These are phyloP conservation scores for Melanaphis sacchari DNA, from an alignment of 1,140 invertebrate genomes.

Conservation along the genomic window DNA sequence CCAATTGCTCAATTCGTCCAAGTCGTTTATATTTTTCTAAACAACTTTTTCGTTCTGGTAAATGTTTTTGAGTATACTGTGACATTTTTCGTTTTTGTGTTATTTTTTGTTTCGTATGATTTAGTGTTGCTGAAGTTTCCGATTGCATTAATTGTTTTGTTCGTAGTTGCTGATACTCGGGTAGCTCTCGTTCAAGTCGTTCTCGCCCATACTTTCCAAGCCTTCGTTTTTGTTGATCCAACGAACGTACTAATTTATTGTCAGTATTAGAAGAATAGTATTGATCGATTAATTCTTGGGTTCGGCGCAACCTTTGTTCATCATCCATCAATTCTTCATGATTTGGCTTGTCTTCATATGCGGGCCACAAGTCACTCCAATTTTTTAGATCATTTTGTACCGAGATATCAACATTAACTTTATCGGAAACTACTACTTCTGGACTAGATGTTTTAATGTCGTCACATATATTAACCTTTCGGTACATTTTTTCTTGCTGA, in stretches of 20 bases:
- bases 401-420: neutral
- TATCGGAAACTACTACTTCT: neutral
- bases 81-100: neutral
- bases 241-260: neutral
- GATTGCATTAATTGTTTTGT: neutral
- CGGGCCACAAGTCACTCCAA: neutral
- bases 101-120: neutral
- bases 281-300: neutral
- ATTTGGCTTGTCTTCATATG: neutral
- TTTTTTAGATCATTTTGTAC: neutral
- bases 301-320: neutral
- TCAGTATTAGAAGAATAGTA: neutral
- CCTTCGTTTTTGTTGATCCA: neutral
- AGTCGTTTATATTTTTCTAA: neutral
- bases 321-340: neutral
- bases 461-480: neutral
- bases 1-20: neutral
- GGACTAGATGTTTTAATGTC: neutral
- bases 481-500: neutral
- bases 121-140: neutral
- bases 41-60: neutral
- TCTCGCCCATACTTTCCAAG: neutral
- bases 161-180: no score
- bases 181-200: neutral
- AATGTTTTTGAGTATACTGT: neutral